Base-by-base conservation (phyloP, 2,113 vertebrate species). In the Neotragus moschatus region DNA sequence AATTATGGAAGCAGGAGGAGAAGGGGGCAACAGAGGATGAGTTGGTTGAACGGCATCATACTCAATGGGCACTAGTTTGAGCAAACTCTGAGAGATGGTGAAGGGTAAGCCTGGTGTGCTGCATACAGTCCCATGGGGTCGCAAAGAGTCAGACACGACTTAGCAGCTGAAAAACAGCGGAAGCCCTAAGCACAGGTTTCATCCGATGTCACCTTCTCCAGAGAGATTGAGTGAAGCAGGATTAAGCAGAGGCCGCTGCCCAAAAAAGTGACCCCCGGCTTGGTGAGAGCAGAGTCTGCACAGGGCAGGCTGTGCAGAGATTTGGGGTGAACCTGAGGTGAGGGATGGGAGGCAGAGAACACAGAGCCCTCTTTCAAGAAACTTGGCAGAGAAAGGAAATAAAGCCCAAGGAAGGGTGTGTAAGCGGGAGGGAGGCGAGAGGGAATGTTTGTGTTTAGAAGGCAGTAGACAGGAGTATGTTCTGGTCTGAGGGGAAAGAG, bases 361-460 rank as follows among this genome's bases (percentile, higher is more conserved):
- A 96, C 93, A 97, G 96, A 97, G 94, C 89, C 9, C 93, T 89
- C 98, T 97, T 97, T 97, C 93, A 97, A 66, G 89, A 91, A 94
- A 75, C 33, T 55, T 96, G 97, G 96, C 97, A 96, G 94, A 2
- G 43, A 75, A 56, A 77, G 51, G 94, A 82, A 88, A 66, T 63
- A 79, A 45, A 96, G 89, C 84, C n/a, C 13, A 51, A 60, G 96
- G 58, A 79, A 30, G 23, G 79, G 92, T 7, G n/a, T 47, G 28
- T 3, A 6, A 79, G 45, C 47, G 33, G 75, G 81, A 60, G 63
- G 80, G 13, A 63, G 80, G 47, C 0, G 6, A n/a, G 92, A 86
- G 84, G 61, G 61, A 73, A 51, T 13, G 23, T 97, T 94, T 95
- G 85, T 90, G 55, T 98, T 96, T 96, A 95, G 96, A 95, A 93